A percentile compares a stretch with the other conserved stretches of the same genome.
phyloP scores from a whole-genome alignment of 2,797 vertebrate species.

The Artibeus jamaicensis region DNA sequence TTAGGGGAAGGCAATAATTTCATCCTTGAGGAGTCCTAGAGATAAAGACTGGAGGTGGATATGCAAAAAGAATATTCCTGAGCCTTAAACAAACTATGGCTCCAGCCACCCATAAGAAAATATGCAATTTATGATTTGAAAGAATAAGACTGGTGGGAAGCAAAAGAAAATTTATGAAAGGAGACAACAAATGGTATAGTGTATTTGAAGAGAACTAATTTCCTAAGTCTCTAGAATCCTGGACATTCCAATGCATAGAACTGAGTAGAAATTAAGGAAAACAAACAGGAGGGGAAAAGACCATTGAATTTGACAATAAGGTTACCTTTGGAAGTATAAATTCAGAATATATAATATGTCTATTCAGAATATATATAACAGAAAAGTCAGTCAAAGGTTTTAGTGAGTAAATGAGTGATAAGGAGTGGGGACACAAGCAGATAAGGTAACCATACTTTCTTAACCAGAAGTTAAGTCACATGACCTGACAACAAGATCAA shows the following conservation, averaged over 20 bases:
- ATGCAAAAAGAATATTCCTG: not conserved
- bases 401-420: not conserved
- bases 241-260: not conserved
- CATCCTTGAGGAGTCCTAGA: not conserved
- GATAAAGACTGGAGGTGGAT: not conserved
- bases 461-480: not conserved
- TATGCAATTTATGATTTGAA: slow-evolving; percentile 33
- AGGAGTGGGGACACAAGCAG: not conserved
- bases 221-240: not conserved
- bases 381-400: not conserved
- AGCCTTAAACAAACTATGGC: not conserved
- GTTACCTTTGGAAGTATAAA: not conserved
- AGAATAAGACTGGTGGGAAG: not conserved
- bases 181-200: not conserved
- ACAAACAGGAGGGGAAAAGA: not conserved
- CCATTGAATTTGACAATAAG: not conserved
- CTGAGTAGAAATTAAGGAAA: slow-evolving; percentile 25
- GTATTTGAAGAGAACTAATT: not conserved
- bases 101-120: not conserved
- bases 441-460: slow-evolving; percentile 15
- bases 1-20: not conserved
- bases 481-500: slow-evolving; percentile 21
- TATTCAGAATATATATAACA: not conserved
- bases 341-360: not conserved
- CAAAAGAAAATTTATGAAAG: slow-evolving; percentile 11